These are phyloP conservation scores for Australoheros scitulus DNA, from an alignment of 2,113 vertebrate species.

Conservation along the genomic window DNA sequence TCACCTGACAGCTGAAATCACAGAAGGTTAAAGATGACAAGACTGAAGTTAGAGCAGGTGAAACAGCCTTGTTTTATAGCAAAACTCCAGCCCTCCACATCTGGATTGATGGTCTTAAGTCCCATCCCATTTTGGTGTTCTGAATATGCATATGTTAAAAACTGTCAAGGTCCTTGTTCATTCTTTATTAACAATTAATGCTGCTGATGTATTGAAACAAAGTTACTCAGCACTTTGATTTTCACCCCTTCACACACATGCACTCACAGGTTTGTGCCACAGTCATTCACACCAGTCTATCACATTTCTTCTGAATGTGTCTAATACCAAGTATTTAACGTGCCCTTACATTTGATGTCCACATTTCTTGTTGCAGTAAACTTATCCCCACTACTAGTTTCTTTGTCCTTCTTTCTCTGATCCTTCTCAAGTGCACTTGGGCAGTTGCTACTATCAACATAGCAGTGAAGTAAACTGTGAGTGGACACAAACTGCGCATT, in stretches of 20 bases:
- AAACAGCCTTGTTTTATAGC: constrained; percentile 25
- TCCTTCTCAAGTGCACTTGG: background rate
- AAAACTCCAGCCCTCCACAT: background rate
- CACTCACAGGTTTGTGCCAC: background rate
- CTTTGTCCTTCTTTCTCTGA: background rate
- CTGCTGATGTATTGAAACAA: background rate
- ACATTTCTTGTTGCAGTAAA: background rate
- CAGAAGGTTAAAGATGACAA: background rate
- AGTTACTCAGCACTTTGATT: constrained; percentile 57
- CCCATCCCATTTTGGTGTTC: constrained; percentile 32
- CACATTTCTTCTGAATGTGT: background rate
- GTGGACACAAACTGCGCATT: too few species aligned
- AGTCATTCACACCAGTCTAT: background rate
- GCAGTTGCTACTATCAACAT: background rate
- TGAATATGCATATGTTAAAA: background rate
- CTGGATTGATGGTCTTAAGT: constrained; percentile 36
- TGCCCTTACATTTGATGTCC: background rate
- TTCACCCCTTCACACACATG: background rate
- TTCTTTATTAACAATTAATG: background rate
- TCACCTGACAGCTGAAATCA: background rate
- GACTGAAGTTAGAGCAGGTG: background rate
- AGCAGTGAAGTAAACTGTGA: too few species aligned
- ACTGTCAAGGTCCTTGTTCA: background rate
- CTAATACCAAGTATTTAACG: too few species aligned
- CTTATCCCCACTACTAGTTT: background rate